Conservation (phyloP, 1,140 invertebrate genomes). For the Augochlora pura region DNA sequence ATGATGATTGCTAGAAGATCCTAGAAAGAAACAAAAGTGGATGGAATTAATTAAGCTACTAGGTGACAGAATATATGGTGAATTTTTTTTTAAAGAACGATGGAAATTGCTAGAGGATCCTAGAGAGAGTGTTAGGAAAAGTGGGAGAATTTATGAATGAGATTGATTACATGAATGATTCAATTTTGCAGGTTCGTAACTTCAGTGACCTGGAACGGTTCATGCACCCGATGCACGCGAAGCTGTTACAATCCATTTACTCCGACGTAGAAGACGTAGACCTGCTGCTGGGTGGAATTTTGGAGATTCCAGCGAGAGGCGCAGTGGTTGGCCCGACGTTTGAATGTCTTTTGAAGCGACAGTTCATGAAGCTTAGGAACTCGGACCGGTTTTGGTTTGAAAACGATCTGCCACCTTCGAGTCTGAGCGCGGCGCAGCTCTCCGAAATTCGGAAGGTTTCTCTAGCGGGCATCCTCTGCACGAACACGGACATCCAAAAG, state of each 20-base stretch:
- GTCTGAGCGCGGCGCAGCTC: slow-evolving; percentile 90
- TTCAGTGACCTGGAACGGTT: slow-evolving; percentile 85
- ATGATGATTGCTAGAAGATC: too few species aligned
- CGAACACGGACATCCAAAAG: slow-evolving; percentile 84
- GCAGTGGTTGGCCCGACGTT: slow-evolving; percentile 93
- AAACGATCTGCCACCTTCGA: slow-evolving; percentile 95
- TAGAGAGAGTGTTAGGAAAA: too few species aligned
- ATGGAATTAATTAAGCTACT: too few species aligned
- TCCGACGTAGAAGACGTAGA: slow-evolving; percentile 90
- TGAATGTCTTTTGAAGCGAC: slow-evolving; percentile 89
- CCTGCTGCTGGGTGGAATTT: slow-evolving; percentile 90
- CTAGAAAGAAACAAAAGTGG: too few species aligned
- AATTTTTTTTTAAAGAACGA: too few species aligned
- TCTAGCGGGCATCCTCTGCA: slow-evolving; percentile 91
- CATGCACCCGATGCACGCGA: slow-evolving; percentile 81
- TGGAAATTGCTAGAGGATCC: too few species aligned
- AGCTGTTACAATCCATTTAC: slow-evolving; percentile 85
- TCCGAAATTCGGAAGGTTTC: slow-evolving; percentile 91
- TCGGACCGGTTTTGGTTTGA: slow-evolving; percentile 98
- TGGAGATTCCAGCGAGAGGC: slow-evolving; percentile 90
- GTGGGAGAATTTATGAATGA: too few species aligned
- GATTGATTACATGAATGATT: too few species aligned
- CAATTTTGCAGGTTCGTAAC: slow-evolving; percentile 73
- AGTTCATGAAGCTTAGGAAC: slow-evolving; percentile 89
- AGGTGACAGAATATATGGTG: too few species aligned